Conservation (phyloP, 1,140 invertebrate species). For the Chionoecetes opilio region DNA sequence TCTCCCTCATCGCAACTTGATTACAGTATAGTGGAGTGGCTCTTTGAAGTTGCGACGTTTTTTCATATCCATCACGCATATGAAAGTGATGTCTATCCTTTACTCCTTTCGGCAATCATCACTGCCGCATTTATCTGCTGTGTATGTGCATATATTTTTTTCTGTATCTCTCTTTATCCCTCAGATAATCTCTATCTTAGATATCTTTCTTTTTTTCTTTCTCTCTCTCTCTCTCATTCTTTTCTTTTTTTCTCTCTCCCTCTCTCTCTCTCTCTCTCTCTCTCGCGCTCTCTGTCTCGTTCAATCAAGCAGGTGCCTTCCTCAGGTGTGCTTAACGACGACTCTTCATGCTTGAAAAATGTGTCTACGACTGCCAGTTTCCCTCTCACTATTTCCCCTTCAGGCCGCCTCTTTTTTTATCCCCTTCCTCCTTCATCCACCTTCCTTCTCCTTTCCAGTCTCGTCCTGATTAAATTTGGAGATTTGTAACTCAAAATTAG, state of each 20-base stretch:
- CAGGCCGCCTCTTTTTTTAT: not conserved
- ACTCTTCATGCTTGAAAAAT: constrained; percentile 16
- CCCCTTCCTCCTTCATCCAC: not conserved
- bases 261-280: constrained; percentile 23
- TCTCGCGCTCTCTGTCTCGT: not conserved
- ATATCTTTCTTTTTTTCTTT: not conserved
- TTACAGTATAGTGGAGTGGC: no score
- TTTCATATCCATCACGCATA: no score
- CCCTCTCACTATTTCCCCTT: not conserved
- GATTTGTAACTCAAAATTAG: not conserved
- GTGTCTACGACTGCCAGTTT: not conserved
- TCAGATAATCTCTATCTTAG: no score
- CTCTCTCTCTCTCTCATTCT: not conserved
- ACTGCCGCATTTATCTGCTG: no score
- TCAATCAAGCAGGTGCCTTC: constrained; percentile 11
- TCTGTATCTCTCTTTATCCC: no score
- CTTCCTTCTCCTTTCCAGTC: not conserved
- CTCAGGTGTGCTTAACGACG: not conserved
- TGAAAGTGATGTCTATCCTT: no score
- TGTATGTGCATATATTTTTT: no score
- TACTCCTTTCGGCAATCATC: no score
- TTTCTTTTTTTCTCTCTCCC: not conserved
- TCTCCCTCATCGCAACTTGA: no score
- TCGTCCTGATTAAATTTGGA: not conserved
- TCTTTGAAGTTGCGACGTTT: no score